phyloP scores from a whole-genome alignment of 1,140 invertebrate species.

The Sinonovacula constricta region DNA sequence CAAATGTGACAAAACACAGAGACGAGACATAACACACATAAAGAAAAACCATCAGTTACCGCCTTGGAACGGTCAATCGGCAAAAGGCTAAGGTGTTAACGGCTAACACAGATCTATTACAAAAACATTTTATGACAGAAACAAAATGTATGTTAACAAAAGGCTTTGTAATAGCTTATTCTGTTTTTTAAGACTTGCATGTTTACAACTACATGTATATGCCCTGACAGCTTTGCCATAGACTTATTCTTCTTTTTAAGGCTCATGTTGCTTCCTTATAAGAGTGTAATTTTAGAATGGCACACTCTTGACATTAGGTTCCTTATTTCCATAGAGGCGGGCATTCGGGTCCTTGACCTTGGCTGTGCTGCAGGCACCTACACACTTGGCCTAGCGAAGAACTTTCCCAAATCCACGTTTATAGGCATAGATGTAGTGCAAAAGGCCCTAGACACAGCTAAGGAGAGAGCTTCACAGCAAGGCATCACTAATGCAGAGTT shows the following conservation, averaged over 20 bases:
- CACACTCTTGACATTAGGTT: background rate
- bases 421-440: conserved; percentile 38
- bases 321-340: conserved; percentile 27
- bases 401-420: conserved; percentile 54
- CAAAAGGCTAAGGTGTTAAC: no score
- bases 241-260: background rate
- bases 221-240: no score
- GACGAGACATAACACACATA: no score
- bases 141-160: no score
- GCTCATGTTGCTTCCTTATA: background rate
- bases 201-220: background rate
- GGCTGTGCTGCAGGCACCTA: conserved; percentile 51
- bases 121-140: no score
- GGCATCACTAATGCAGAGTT: conserved; percentile 51
- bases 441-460: conserved; percentile 5
- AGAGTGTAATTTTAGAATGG: background rate
- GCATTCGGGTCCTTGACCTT: conserved; percentile 55
- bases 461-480: conserved; percentile 8
- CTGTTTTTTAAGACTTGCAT: background rate
- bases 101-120: no score
- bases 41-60: no score
- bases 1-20: no score
- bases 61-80: no score
- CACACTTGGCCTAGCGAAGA: conserved; percentile 34
- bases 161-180: background rate